phyloP scores from a whole-genome alignment of 1,140 invertebrate genomes.

The Zaprionus nigranus region DNA sequence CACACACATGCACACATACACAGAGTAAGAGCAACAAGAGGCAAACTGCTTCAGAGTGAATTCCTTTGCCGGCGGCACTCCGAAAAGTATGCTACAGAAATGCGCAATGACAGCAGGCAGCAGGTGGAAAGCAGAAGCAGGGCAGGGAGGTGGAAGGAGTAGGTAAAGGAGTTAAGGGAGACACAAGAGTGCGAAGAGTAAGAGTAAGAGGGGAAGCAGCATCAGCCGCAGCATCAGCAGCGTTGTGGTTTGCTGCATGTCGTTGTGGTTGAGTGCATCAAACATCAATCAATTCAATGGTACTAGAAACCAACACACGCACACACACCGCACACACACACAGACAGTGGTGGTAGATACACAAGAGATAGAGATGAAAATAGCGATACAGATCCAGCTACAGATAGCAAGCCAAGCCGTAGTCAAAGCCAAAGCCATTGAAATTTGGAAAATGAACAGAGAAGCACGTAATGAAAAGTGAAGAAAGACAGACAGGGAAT shows the following conservation, averaged over 20 bases:
- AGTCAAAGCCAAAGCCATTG: conserved; percentile 52
- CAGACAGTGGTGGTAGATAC: conserved; percentile 13
- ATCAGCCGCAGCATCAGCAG: conserved; percentile 53
- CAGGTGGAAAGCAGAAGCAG: neutral
- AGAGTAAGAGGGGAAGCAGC: neutral
- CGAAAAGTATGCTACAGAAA: conserved; percentile 75
- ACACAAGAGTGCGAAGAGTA: no score
- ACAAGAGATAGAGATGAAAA: conserved; percentile 24
- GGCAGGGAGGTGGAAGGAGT: neutral
- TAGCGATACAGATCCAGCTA: conserved; percentile 39
- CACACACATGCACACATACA: neutral
- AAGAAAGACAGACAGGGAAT: conserved; percentile 47
- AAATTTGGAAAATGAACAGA: conserved; percentile 60
- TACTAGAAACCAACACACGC: conserved; percentile 59
- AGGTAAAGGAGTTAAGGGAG: neutral
- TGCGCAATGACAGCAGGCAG: conserved; percentile 58
- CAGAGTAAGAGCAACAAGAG: conserved; percentile 1
- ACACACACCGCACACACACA: conserved; percentile 14
- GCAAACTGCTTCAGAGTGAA: conserved; percentile 37
- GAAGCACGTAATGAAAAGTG: conserved; percentile 65
- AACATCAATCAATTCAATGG: conserved; percentile 82
- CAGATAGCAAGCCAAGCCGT: conserved; percentile 29
- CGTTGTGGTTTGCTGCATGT: conserved; percentile 78
- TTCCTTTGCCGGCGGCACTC: conserved; percentile 59
- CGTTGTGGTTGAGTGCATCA: conserved; percentile 80